A percentile compares a stretch with the other conserved stretches of the same genome.
phyloP scores from a whole-genome alignment of 2,888 invertebrate genomes.

The Piscicola geometra region DNA sequence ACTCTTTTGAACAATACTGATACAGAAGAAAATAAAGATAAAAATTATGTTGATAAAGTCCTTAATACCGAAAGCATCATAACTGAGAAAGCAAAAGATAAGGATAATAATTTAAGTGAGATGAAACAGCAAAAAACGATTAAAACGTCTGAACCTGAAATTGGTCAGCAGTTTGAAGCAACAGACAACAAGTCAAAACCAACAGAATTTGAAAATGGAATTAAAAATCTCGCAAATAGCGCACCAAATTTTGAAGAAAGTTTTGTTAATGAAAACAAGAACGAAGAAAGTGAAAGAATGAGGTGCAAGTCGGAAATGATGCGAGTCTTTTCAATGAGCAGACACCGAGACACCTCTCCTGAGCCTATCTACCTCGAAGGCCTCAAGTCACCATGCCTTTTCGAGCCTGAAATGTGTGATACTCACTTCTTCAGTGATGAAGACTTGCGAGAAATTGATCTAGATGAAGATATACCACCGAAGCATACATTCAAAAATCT shows the following conservation, averaged over 20 bases:
- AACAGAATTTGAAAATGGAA: not conserved
- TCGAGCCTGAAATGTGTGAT: slow-evolving; percentile 31
- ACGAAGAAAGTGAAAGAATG: slow-evolving; percentile 1
- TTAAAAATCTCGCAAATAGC: not conserved
- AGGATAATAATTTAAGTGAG: no score
- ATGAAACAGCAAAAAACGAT: no score
- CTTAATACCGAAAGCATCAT: no score
- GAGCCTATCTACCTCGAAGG: slow-evolving; percentile 32
- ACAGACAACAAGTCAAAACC: not conserved
- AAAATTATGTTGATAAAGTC: no score
- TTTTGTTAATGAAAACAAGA: not conserved
- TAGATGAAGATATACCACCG: slow-evolving; percentile 40
- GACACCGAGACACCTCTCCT: slow-evolving; percentile 31
- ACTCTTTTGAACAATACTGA: no score
- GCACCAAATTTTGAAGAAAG: not conserved
- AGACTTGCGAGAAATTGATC: slow-evolving; percentile 37
- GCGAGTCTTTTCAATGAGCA: slow-evolving; percentile 30
- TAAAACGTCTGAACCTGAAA: no score
- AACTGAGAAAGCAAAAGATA: no score
- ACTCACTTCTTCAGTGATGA: slow-evolving; percentile 37
- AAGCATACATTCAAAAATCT: slow-evolving; percentile 33
- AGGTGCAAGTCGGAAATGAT: slow-evolving; percentile 27
- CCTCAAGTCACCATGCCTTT: slow-evolving; percentile 33
- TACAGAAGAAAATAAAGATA: no score
- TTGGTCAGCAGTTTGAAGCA: no score